Conservation (phyloP, 2,113 vertebrate species). For the Prochilodus magdalenae region DNA sequence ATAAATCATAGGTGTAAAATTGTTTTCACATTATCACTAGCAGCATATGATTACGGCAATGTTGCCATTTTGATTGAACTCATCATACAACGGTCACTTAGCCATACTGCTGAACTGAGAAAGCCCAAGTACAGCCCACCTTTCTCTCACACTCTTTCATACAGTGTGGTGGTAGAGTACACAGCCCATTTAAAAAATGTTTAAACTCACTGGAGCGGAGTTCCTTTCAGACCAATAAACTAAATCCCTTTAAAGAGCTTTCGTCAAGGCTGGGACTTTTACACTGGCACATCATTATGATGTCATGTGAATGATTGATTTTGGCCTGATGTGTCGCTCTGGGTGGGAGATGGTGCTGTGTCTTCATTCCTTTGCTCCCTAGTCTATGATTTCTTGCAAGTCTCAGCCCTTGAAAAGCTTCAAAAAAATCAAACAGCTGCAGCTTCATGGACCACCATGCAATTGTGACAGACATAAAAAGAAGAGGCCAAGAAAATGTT, state of each 20-base stretch:
- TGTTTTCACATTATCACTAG: too few relatives aligned
- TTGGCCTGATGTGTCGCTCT: conserved; percentile 34
- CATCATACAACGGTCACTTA: too few relatives aligned
- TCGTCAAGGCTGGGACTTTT: conserved; percentile 46
- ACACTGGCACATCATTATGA: conserved; percentile 53
- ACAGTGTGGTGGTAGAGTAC: background rate
- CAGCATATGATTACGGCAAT: too few relatives aligned
- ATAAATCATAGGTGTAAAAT: too few relatives aligned
- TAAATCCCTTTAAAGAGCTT: conserved; percentile 39
- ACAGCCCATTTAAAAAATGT: background rate
- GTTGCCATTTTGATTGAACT: too few relatives aligned
- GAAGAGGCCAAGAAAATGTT: background rate
- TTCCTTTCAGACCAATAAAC: conserved; percentile 48
- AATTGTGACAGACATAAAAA: background rate
- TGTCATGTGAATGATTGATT: conserved; percentile 62
- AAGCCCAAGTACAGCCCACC: background rate
- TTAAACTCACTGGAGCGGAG: background rate
- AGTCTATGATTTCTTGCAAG: background rate
- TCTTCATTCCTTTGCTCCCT: conserved; percentile 36
- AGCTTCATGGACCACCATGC: background rate
- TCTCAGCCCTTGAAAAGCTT: too few relatives aligned
- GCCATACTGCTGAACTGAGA: background rate
- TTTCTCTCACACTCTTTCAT: background rate
- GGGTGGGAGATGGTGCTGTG: background rate
- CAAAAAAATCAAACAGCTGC: background rate